phyloP scores from a whole-genome alignment of 2,797 vertebrate species.

The Sebastes kiyomatsui region DNA sequence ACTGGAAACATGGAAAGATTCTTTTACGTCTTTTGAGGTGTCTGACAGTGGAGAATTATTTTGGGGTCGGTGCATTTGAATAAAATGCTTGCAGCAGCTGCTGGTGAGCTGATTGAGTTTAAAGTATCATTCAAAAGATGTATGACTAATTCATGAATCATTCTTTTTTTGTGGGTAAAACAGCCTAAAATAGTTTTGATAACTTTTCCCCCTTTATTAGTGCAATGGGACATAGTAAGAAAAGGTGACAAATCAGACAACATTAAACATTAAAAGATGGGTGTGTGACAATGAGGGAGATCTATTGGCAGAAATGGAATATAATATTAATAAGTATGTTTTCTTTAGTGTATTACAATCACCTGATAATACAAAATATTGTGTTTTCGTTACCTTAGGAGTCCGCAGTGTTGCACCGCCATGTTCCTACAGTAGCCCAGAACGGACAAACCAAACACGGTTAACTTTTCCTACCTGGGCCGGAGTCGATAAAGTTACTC shows the following conservation, averaged over 20 bases:
- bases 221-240: neutral
- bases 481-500: too few species aligned
- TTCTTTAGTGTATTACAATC: too few species aligned
- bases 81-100: neutral
- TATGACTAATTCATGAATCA: neutral
- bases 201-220: neutral
- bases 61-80: neutral
- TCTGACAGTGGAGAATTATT: constrained; percentile 1
- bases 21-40: constrained; percentile 3
- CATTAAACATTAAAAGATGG: neutral
- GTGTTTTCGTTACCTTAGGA: too few species aligned
- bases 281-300: too few species aligned
- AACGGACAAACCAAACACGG: too few species aligned
- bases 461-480: too few species aligned
- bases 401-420: too few species aligned
- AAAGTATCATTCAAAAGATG: neutral
- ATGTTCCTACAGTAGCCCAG: too few species aligned
- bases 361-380: too few species aligned
- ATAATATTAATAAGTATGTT: too few species aligned
- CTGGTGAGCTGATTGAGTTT: neutral
- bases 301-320: too few species aligned
- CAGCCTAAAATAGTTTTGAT: neutral
- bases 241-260: neutral
- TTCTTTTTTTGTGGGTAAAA: neutral
- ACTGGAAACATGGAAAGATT: neutral